Evolutionary conservation across 1,140 invertebrate genomes (phyloP).

Genomic region (Theocolax elegans): DNA sequence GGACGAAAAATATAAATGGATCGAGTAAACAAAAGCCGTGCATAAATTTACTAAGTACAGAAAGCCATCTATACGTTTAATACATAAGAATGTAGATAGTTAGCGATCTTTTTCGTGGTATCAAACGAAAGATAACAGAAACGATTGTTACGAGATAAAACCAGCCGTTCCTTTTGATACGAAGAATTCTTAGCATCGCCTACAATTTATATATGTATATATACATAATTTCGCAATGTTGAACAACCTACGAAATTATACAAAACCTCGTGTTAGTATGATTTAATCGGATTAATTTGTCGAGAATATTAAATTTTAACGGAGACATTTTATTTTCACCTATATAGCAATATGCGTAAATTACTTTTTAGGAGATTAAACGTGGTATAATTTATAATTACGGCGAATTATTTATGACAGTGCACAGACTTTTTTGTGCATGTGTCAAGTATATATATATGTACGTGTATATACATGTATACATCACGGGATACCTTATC

Average conservation of each 20-base stretch:
- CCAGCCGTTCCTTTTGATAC: constrained; percentile 3
- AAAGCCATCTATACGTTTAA: constrained; percentile 3
- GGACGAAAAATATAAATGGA: neutral
- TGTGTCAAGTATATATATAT: too few relatives aligned
- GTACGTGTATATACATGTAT: too few relatives aligned
- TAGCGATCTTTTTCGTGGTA: constrained; percentile 26
- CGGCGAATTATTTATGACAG: constrained; percentile 31
- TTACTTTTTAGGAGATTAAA: too few relatives aligned
- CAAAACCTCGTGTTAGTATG: too few relatives aligned
- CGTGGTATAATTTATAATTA: too few relatives aligned
- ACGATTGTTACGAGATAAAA: constrained; percentile 30
- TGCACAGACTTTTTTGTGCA: constrained; percentile 4
- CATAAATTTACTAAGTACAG: constrained; percentile 17
- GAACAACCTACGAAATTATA: too few relatives aligned
- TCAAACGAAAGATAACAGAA: constrained; percentile 10
- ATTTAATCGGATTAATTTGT: too few relatives aligned
- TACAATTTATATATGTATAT: too few relatives aligned
- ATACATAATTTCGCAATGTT: constrained; percentile 19
- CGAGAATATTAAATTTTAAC: too few relatives aligned
- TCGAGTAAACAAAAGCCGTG: constrained; percentile 5
- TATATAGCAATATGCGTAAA: too few relatives aligned
- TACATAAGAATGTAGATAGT: constrained; percentile 11
- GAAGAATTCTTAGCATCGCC: constrained; percentile 25
- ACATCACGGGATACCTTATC: constrained; percentile 16
- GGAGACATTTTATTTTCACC: too few relatives aligned